These are phyloP conservation scores for Periophthalmodon schlosseri DNA, from an alignment of 2,113 vertebrate genomes.

Conservation along the genomic window DNA sequence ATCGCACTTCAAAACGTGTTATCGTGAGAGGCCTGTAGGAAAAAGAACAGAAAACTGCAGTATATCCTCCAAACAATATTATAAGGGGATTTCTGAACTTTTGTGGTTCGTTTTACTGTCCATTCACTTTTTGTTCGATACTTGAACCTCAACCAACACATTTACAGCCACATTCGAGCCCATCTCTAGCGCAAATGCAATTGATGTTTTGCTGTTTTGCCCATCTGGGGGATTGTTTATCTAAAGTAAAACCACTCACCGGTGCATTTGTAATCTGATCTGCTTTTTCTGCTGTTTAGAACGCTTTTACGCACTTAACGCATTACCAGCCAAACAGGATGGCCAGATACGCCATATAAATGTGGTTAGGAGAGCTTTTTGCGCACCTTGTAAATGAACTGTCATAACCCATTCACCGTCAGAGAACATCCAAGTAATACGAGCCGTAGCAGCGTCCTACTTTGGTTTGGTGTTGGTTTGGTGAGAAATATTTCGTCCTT, in stretches of 20 bases:
- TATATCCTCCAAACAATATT: no score
- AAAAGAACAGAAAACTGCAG: no score
- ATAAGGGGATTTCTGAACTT: not conserved
- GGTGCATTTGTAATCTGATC: constrained; percentile 3
- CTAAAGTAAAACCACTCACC: not conserved
- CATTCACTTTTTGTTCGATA: not conserved
- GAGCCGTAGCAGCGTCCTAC: not conserved
- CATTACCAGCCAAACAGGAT: not conserved
- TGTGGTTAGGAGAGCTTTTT: not conserved
- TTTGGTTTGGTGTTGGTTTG: not conserved
- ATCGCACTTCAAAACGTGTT: no score
- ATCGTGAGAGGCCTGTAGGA: no score
- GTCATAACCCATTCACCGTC: not conserved
- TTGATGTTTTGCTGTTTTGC: not conserved
- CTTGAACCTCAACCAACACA: not conserved
- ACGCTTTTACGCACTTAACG: constrained; percentile 3
- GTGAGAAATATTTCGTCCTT: constrained; percentile 40
- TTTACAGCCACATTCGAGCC: not conserved
- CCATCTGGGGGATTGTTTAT: not conserved
- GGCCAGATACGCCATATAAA: not conserved
- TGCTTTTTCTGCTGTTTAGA: not conserved
- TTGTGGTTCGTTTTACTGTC: not conserved
- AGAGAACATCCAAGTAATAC: not conserved
- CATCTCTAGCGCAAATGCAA: not conserved
- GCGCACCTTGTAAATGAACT: not conserved